Conservation (phyloP, 2,113 vertebrate genomes). For the Cyanoliseus patagonus region DNA sequence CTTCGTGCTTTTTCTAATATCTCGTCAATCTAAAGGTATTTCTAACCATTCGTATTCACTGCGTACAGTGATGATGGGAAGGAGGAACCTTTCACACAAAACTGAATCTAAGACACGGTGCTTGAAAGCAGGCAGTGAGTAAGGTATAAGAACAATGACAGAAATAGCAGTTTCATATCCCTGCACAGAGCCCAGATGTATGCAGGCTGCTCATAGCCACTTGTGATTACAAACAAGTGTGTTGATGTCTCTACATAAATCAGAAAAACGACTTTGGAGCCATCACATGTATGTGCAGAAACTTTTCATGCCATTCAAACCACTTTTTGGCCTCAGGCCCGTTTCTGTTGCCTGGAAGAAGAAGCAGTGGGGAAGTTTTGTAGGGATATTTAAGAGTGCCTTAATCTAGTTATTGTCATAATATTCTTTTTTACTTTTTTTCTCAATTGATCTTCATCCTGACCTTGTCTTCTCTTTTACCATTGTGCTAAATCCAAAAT, state of each 20-base stretch:
- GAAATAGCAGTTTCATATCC: background rate
- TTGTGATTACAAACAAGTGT: background rate
- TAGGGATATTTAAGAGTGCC: background rate
- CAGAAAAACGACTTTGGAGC: background rate
- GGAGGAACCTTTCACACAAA: background rate
- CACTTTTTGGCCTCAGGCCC: background rate
- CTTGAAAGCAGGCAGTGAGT: background rate
- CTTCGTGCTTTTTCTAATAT: background rate
- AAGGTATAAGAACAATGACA: background rate
- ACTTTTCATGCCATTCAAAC: background rate
- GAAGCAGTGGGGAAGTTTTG: background rate
- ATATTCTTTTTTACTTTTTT: background rate
- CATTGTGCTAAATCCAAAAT: background rate
- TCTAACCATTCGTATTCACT: background rate
- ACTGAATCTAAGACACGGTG: background rate
- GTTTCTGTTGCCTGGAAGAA: background rate
- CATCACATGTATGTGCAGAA: background rate
- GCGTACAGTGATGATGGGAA: background rate
- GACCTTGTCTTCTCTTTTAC: background rate
- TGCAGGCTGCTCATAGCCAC: background rate
- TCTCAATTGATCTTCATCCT: background rate
- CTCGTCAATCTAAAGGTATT: background rate
- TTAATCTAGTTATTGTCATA: background rate
- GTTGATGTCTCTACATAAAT: background rate
- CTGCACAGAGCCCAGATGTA: background rate